Conservation (phyloP, 2,113 vertebrate genomes). For the Bufo bufo region DNA sequence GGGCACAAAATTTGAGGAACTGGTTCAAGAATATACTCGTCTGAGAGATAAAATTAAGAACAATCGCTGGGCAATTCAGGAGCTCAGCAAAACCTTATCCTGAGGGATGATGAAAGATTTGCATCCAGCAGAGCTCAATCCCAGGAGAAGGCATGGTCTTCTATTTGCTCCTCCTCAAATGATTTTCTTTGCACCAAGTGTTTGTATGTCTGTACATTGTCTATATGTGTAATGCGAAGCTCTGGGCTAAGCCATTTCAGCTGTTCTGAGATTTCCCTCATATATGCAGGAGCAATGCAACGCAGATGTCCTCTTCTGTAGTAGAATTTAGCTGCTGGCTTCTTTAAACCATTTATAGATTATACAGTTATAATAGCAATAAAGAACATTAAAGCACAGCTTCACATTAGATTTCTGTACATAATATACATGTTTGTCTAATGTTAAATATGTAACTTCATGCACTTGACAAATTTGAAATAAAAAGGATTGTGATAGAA, state of each 20-base stretch:
- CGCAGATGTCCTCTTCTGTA: not conserved
- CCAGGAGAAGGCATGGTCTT: no score
- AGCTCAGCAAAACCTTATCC: slow-evolving; percentile 63
- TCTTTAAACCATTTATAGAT: no score
- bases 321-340: no score
- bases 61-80: slow-evolving; percentile 67
- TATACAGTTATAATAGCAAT: not conserved
- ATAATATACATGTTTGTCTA: not conserved
- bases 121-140: no score
- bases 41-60: slow-evolving; percentile 64
- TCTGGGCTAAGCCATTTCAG: not conserved
- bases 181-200: not conserved
- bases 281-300: not conserved
- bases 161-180: not conserved
- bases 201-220: not conserved
- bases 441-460: not conserved
- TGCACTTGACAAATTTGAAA: not conserved
- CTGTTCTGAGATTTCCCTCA: not conserved
- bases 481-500: no score
- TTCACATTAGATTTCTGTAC: not conserved
- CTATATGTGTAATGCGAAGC: not conserved
- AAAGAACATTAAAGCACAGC: not conserved
- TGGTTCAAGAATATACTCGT: slow-evolving; percentile 69
- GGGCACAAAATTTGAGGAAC: slow-evolving; percentile 68
- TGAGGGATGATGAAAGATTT: slow-evolving; percentile 3